Percentiles rank a stretch among this genome's conserved stretches.
Evolutionary conservation across 2,113 vertebrate genomes (phyloP).

Genomic region (Neoarius graeffei): DNA sequence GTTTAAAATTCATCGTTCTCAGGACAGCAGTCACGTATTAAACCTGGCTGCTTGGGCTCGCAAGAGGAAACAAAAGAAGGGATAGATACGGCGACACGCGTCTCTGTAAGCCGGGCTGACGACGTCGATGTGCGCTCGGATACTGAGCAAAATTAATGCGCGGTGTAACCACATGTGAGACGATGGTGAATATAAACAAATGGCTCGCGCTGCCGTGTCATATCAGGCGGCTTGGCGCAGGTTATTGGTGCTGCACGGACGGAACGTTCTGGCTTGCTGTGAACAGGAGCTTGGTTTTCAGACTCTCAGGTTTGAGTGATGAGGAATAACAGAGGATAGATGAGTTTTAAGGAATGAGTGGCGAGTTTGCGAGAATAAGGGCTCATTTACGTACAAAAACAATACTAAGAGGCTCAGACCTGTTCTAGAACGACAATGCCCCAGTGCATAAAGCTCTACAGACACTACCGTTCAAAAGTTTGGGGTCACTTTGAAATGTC

Average conservation of each 20-base stretch:
- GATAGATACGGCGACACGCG: not conserved
- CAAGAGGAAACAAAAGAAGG: not conserved
- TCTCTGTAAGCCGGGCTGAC: slow-evolving; percentile 20
- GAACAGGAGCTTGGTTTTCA: slow-evolving; percentile 7
- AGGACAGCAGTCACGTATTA: not conserved
- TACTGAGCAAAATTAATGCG: slow-evolving; percentile 22
- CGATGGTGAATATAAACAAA: slow-evolving; percentile 18
- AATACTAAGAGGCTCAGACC: not conserved
- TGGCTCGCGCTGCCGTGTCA: not conserved
- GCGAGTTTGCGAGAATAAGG: not conserved
- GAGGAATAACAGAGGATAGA: not conserved
- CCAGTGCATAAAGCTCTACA: not conserved
- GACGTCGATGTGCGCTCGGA: slow-evolving; percentile 10
- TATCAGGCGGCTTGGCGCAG: not conserved
- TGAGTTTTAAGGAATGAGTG: slow-evolving; percentile 7
- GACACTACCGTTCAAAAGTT: no score
- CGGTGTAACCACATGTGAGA: slow-evolving; percentile 27
- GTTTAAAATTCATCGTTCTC: slow-evolving; percentile 31
- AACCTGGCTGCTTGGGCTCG: not conserved
- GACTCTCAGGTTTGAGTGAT: slow-evolving; percentile 3
- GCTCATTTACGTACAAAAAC: no score
- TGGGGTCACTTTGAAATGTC: no score
- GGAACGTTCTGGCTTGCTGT: not conserved
- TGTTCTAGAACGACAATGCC: not conserved
- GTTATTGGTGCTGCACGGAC: not conserved